Conservation (phyloP, 2,888 invertebrate genomes). For the Catocala fraxini region DNA sequence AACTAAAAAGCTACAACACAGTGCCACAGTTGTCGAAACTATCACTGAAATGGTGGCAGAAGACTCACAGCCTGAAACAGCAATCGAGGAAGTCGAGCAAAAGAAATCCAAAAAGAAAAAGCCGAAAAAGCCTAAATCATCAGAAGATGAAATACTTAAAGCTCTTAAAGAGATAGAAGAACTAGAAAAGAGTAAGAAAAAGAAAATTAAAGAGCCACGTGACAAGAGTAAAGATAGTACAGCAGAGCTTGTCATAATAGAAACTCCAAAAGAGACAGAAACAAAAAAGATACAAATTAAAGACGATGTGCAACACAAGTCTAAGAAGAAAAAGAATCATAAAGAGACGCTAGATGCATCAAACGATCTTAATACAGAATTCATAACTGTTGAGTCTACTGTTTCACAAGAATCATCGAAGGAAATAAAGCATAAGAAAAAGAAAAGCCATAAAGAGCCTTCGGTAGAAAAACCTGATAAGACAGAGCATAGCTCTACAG, state of each 20-base stretch:
- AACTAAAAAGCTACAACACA: constrained; percentile 69
- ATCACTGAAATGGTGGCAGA: constrained; percentile 56
- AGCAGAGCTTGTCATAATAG: constrained; percentile 26
- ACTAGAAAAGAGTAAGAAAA: constrained; percentile 72
- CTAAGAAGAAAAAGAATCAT: constrained; percentile 61
- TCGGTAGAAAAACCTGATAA: constrained; percentile 36
- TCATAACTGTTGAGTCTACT: constrained; percentile 34
- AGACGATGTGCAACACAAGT: constrained; percentile 47
- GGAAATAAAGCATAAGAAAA: constrained; percentile 52
- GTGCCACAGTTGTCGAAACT: constrained; percentile 67
- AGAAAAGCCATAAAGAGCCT: constrained; percentile 48
- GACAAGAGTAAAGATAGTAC: constrained; percentile 62
- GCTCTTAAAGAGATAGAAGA: constrained; percentile 82
- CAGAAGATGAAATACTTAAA: constrained; percentile 78
- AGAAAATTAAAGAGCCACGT: constrained; percentile 62
- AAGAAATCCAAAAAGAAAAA: constrained; percentile 80
- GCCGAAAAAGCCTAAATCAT: constrained; percentile 68
- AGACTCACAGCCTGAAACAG: constrained; percentile 44
- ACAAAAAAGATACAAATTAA: constrained; percentile 23
- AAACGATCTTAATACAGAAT: constrained; percentile 35
- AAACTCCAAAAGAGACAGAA: constrained; percentile 22
- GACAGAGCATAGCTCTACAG: constrained; percentile 22
- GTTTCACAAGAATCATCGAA: constrained; percentile 27
- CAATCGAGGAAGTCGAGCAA: constrained; percentile 53
- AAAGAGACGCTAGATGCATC: constrained; percentile 48